These are phyloP conservation scores for Lepidurus apus DNA, from an alignment of 1,140 invertebrate genomes.

Conservation along the genomic window DNA sequence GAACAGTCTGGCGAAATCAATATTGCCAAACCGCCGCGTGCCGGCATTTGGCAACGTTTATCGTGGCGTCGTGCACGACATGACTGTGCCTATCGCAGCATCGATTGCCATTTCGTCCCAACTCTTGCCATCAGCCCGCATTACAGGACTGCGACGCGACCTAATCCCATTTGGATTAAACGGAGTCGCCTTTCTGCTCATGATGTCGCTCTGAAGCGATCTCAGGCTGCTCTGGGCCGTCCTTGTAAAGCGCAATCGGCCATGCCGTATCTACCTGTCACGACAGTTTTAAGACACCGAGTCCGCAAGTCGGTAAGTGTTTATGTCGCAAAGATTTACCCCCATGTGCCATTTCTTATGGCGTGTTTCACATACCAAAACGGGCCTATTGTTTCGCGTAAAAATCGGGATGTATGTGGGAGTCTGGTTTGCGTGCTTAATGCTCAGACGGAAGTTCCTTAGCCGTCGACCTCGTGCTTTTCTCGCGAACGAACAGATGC, in stretches of 20 bases:
- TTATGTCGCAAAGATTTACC: neutral
- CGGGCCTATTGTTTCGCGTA: neutral
- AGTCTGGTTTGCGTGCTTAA: neutral
- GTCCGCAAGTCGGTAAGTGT: slow-evolving; percentile 2
- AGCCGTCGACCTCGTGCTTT: neutral
- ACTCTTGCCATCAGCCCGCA: neutral
- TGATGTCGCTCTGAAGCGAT: neutral
- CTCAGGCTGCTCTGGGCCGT: neutral
- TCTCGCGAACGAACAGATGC: neutral
- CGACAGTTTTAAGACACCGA: neutral
- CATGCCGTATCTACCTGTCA: neutral
- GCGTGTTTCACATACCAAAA: neutral
- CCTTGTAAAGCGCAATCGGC: neutral
- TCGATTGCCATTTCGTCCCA: slow-evolving; percentile 3
- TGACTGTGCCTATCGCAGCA: neutral
- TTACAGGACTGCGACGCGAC: neutral
- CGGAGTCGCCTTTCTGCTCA: neutral
- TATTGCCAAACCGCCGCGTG: neutral
- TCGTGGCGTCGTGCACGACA: neutral
- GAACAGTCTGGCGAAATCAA: neutral
- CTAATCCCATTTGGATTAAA: neutral
- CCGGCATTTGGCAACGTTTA: slow-evolving; percentile 1
- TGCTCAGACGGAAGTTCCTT: slow-evolving; percentile 6
- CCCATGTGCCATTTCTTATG: neutral
- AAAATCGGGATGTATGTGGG: neutral